phyloP scores from a whole-genome alignment of 1,140 invertebrate species.

The Drosophila trapezifrons region DNA sequence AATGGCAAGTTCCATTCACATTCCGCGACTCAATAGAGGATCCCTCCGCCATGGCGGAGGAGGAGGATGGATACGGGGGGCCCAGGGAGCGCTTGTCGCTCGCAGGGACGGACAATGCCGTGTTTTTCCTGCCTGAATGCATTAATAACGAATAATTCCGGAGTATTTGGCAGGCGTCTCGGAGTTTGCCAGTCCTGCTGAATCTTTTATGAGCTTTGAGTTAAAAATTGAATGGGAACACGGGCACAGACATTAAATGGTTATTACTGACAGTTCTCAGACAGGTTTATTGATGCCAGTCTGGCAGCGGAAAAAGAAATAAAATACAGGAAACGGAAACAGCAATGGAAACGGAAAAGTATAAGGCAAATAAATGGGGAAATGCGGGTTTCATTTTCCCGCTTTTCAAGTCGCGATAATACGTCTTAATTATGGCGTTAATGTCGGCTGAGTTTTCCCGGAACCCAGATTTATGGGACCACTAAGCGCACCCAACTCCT shows the following conservation, averaged over 20 bases:
- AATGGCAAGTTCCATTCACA: not conserved
- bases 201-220: constrained; percentile 56
- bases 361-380: not conserved
- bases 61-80: constrained; percentile 6
- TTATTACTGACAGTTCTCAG: constrained; percentile 60
- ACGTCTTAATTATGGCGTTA: constrained; percentile 67
- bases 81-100: constrained; percentile 5
- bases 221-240: constrained; percentile 51
- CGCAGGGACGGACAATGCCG: constrained; percentile 6
- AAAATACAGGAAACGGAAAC: constrained; percentile 16
- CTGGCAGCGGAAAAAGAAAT: constrained; percentile 17
- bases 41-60: not conserved
- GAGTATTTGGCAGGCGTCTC: constrained; percentile 53
- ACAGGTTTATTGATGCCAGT: constrained; percentile 68
- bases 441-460: constrained; percentile 33
- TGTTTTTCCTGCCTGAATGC: constrained; percentile 37
- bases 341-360: constrained; percentile 7
- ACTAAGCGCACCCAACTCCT: constrained; percentile 5
- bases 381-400: not conserved
- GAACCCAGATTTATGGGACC: constrained; percentile 29
- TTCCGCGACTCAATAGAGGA: not conserved
- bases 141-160: constrained; percentile 46
- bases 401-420: constrained; percentile 25
- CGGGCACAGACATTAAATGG: constrained; percentile 60
- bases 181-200: constrained; percentile 34